Evolutionary conservation across 92 coral and sea anemone genomes (phyloP).

Genomic region (Porites divaricata): DNA sequence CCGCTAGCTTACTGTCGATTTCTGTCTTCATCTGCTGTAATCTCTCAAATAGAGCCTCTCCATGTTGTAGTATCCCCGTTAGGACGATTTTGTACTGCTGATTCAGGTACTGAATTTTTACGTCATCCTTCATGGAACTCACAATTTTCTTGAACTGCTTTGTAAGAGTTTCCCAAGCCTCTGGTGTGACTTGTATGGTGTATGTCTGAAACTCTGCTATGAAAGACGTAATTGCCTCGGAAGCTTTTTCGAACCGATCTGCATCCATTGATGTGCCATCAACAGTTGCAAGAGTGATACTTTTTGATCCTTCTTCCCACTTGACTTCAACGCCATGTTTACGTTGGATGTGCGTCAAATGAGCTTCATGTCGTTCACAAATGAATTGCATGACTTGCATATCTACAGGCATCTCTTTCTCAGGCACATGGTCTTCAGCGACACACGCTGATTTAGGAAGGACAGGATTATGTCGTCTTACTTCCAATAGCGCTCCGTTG

Average conservation of each 20-base stretch:
- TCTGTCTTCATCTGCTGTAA: conserved; percentile 41
- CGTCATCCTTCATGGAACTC: not conserved
- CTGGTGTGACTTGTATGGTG: conserved; percentile 12
- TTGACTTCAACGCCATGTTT: not conserved
- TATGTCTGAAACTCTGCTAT: not conserved
- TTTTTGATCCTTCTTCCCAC: conserved; percentile 23
- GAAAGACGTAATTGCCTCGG: not conserved
- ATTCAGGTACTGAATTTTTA: not conserved
- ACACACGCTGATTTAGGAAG: not conserved
- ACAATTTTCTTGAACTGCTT: conserved; percentile 12
- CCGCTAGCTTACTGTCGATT: conserved; percentile 40
- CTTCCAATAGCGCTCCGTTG: conserved; percentile 1
- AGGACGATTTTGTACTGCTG: conserved; percentile 19
- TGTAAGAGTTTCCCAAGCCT: conserved; percentile 22
- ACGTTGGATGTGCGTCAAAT: not conserved
- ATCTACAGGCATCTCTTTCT: not conserved
- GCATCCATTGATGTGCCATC: conserved; percentile 25
- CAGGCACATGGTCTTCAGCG: not conserved
- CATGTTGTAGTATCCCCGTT: conserved; percentile 44
- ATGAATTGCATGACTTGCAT: not conserved
- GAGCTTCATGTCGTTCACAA: not conserved
- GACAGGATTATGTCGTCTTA: not conserved
- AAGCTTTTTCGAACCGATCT: conserved; percentile 26
- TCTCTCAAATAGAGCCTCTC: conserved; percentile 22
- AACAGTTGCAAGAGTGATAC: not conserved